Evolutionary conservation across 2,888 invertebrate species (phyloP), one percentile per base, ranked within the genome.

Genomic region (Phortica magna): DNA sequence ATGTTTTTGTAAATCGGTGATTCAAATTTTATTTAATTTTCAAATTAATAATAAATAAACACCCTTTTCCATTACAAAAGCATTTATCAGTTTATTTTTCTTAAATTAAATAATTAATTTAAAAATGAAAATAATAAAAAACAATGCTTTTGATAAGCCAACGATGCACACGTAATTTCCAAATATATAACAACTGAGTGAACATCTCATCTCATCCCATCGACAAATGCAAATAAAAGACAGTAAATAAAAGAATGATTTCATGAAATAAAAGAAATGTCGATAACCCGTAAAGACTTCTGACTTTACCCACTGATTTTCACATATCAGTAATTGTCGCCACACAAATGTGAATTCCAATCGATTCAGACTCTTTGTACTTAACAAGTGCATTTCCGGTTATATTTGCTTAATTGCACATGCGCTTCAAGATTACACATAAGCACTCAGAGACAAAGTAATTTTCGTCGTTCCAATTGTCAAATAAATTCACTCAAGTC

Each of bases 361-460:
- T 31, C 39, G 71, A 61, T 61, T 61, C 10, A 7, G 61, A 19
- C 48, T 48, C 10, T 14, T 9, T 48, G 48, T 14, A 48, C 31
- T 31, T 4, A 88, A 85, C 83, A 87, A 88, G 83, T 88, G 88
- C 85, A 87, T 88, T 86, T 86, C 85, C 85, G 85, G 87, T 79
- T 79, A 55, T 83, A 79, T 87, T 87, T 82, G 83, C 84, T 80
- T 84, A 85, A 85, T 87, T 85, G 88, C 84, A 87, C 82, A 80
- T 17, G 43, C n/a, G 22, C 17, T 10, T 19, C n/a, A 19, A 19
- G 68, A 68, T 61, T 22, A 77, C 75, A 78, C 76, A 77, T 3
- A 73, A 41, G 64, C 48, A 48, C 14, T 9, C 48, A 48, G 9
- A 48, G 10, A 12, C 48, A 48, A 48, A 48, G 10, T 48, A 3